Conservation (phyloP, 2,113 vertebrate genomes). For the Perca flavescens region DNA sequence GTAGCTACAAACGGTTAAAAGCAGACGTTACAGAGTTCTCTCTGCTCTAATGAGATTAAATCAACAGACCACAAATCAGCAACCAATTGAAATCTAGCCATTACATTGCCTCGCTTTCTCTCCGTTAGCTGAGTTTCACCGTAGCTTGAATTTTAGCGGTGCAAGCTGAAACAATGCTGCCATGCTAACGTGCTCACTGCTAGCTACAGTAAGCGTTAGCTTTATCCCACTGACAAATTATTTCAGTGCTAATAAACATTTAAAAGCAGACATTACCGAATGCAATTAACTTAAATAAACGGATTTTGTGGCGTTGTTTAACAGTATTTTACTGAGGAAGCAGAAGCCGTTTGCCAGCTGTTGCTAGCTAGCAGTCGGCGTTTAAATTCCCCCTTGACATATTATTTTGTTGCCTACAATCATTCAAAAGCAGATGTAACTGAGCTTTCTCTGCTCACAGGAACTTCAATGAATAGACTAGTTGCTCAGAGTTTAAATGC, state of each 20-base stretch:
- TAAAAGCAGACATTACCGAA: not conserved
- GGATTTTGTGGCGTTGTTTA: not conserved
- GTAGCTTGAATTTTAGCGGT: not conserved
- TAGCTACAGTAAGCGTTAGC: not conserved
- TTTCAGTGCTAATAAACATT: not conserved
- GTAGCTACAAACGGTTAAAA: too few species aligned
- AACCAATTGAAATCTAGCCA: too few species aligned
- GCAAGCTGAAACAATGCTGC: not conserved
- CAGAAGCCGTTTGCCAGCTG: too few species aligned
- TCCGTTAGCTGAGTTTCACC: too few species aligned
- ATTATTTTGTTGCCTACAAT: not conserved
- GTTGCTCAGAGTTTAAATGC: not conserved
- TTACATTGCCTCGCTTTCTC: too few species aligned
- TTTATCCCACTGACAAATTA: not conserved
- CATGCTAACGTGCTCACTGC: not conserved
- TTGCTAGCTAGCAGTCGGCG: constrained; percentile 1
- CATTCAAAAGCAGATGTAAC: not conserved
- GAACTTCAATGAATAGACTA: not conserved
- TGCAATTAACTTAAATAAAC: not conserved
- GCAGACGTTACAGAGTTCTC: too few species aligned
- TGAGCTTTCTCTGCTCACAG: not conserved
- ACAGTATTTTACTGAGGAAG: too few species aligned
- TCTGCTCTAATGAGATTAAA: not conserved
- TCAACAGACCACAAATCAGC: not conserved
- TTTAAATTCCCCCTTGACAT: not conserved